These are phyloP conservation scores for Collichthys lucidus DNA, from an alignment of 2,113 vertebrate genomes.

Conservation along the genomic window DNA sequence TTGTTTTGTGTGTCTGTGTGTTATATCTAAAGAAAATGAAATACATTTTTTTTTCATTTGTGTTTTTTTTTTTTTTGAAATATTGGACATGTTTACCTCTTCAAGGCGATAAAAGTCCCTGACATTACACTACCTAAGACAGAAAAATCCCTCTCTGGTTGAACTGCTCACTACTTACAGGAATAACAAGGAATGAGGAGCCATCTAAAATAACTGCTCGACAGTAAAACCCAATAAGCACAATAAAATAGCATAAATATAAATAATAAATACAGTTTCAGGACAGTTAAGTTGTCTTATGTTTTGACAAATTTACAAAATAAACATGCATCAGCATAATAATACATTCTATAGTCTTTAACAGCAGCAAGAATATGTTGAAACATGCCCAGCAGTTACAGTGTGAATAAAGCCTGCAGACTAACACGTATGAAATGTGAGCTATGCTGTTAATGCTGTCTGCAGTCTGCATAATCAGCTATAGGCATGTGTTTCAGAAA, in stretches of 20 bases:
- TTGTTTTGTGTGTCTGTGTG: neutral
- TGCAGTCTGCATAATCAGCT: constrained; percentile 48
- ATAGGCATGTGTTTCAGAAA: constrained; percentile 44
- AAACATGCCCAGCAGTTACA: neutral
- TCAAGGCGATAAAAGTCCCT: neutral
- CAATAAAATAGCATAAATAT: neutral
- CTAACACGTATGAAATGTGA: constrained; percentile 44
- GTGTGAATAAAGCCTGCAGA: constrained; percentile 3
- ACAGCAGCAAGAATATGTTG: neutral
- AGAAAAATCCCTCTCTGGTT: neutral
- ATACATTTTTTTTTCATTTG: neutral
- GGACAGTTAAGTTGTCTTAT: too few species aligned
- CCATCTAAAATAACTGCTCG: neutral
- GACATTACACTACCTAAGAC: neutral
- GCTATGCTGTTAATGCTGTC: constrained; percentile 37
- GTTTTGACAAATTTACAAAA: neutral
- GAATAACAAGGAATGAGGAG: neutral
- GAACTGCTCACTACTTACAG: neutral
- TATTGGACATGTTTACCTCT: neutral
- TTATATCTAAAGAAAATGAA: neutral
- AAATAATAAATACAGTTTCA: neutral
- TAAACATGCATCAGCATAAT: too few species aligned
- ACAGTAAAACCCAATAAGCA: neutral
- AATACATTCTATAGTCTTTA: neutral
- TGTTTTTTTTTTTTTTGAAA: neutral